Base-by-base conservation (phyloP, 2,797 vertebrate species). In the Smutsia gigantea region DNA sequence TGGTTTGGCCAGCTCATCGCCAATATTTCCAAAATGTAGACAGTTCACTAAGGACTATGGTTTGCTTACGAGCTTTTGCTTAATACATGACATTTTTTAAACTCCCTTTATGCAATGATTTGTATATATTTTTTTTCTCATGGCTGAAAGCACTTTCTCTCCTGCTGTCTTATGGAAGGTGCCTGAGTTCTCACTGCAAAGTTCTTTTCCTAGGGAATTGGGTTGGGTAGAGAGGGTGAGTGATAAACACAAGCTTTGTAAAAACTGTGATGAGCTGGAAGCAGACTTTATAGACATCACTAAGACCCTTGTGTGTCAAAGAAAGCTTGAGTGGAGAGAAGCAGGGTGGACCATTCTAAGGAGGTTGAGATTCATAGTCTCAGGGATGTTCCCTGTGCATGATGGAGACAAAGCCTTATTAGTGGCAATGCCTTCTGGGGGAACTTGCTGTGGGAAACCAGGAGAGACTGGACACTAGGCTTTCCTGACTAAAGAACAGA, bases 31-130 rank as follows among this genome's bases (percentile, higher is more conserved):
- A 14, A 13, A 51, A 2, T 14, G 39, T 18, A 68, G 37, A 57
- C 13, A 21, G 1, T 53, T 88, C 27, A 81, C 19, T 53, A 49
- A 15, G 2, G 7, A 31, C 29, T 55, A 25, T 51, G 25, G 64
- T 46, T 72, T 79, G 18, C 15, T 78, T 25, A 23, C 1, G 37
- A 46, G 7, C 12, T 92, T 88, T 66, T 72, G 27, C 46, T 72
- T 69, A 37, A 86, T 68, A 77, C 69, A 25, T 51, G 71, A 51
- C 42, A 78, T 57, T 88, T 75, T 66, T 23, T 11, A 93, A 69
- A 57, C 5, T 29, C 68, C 6, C 4, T 51, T 66, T 46, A 25
- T 2, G 0, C 42, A 46, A 15, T 18, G 61, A 34, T 71, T 69
- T 53, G 7, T 61, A 15, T 31, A 29, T 29, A 42, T 78, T 85